Base-by-base conservation (phyloP, 64 coral and sea anemone species). In the Catalaphyllia jardinei region DNA sequence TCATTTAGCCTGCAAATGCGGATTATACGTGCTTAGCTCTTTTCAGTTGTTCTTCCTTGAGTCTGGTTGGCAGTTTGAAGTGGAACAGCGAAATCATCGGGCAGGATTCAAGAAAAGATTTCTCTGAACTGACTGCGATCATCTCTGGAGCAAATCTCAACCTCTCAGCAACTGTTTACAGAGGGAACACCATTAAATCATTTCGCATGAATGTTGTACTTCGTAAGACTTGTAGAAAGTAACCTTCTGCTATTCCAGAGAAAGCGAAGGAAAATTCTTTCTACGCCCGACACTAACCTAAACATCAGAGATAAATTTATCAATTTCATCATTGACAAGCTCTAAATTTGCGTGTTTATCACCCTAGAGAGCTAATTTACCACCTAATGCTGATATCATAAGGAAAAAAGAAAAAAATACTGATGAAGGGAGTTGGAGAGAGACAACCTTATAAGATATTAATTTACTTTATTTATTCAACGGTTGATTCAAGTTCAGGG, bases 291-390 rank as follows among this genome's bases (percentile, higher is more conserved):
- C 57, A 24, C 29, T 29, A 46, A 69, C 20, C 33, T 35, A 13
- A 28, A 19, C 81, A 71, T 85, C 81, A 71, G 12, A 24, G 31
- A 85, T 71, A 85, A 85, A 71, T 85, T 69, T 85, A 85, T 85
- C 81, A 49, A 71, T 85, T 71, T 71, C 81, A 85, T 85, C 81
- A 85, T 8, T 46, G 42, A 5, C n/a, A 64, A n/a, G 11, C 12
- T 8, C 4, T 31, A 27, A 16, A 33, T 31, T 69, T 69, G 65
- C 29, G 55, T 42, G 16, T 19, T 76, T 65, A 13, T 11, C 16
- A 35, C 8, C 20, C 9, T 1, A 15, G 4, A 25, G 31, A 28
- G 61, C 79, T 61, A 64, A 35, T 39, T 42, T 49, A n/a, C 60
- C 31, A 17, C 18, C 60, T n/a, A 84, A 27, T 29, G 17, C 61